These are phyloP conservation scores for Dicranocentrus wangi DNA, from an alignment of 2,888 invertebrate genomes.

Conservation along the genomic window DNA sequence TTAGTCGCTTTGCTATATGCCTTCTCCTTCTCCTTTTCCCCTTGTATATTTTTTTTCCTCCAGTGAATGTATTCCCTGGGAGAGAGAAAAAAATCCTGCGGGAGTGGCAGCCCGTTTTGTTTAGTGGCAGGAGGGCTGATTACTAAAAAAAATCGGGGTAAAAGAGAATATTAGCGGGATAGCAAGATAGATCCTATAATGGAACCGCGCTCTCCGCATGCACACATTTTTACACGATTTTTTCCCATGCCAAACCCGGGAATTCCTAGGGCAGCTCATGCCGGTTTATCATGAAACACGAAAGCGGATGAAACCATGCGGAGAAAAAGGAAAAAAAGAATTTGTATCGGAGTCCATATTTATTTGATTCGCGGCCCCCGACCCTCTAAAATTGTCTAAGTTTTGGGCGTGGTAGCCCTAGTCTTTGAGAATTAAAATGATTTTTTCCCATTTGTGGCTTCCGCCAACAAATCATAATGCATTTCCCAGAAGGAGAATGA, in stretches of 20 bases:
- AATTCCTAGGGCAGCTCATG: slow-evolving; percentile 8
- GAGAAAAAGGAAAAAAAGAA: slow-evolving; percentile 39
- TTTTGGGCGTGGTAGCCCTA: slow-evolving; percentile 56
- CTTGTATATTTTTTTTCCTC: slow-evolving; percentile 41
- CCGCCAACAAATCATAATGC: slow-evolving; percentile 26
- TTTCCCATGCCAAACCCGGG: slow-evolving; percentile 13
- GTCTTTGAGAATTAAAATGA: slow-evolving; percentile 50
- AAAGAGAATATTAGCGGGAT: slow-evolving; percentile 56
- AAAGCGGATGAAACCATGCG: slow-evolving; percentile 61
- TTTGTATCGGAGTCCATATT: slow-evolving; percentile 20
- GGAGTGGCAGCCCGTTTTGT: slow-evolving; percentile 33
- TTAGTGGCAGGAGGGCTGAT: slow-evolving; percentile 46
- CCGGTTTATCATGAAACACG: slow-evolving; percentile 45
- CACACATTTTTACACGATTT: slow-evolving; percentile 37
- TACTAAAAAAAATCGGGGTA: slow-evolving; percentile 56
- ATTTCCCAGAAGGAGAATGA: not conserved
- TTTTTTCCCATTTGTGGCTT: slow-evolving; percentile 58
- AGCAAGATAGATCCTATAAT: slow-evolving; percentile 46
- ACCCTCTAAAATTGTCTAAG: slow-evolving; percentile 45
- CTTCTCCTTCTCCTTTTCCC: slow-evolving; percentile 25
- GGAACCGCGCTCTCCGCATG: slow-evolving; percentile 45
- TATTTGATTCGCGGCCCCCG: slow-evolving; percentile 29
- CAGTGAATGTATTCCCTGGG: slow-evolving; percentile 13
- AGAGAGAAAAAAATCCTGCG: slow-evolving; percentile 42
- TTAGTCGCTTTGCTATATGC: slow-evolving; percentile 4